Evolutionary conservation across 2,797 vertebrate species (phyloP).

Genomic region (Platalea minor): DNA sequence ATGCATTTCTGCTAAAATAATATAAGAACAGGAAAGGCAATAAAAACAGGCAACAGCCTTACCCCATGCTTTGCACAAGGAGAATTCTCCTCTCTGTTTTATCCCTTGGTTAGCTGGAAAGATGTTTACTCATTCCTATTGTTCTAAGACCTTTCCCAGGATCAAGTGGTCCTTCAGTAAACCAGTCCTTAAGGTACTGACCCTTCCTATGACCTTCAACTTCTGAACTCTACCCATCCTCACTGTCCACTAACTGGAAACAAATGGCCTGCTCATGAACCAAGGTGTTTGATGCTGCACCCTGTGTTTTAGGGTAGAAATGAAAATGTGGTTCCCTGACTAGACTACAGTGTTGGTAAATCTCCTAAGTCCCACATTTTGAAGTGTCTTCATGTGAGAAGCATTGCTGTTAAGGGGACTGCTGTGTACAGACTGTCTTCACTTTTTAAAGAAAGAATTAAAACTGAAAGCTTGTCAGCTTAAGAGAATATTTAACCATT

Average conservation of each 20-base stretch:
- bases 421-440: background rate
- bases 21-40: background rate
- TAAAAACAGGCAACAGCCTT: background rate
- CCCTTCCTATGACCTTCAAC: rapidly evolving
- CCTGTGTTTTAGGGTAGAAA: background rate
- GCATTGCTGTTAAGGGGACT: background rate
- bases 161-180: background rate
- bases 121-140: background rate
- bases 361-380: background rate
- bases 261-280: background rate
- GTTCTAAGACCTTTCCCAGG: background rate
- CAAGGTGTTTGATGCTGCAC: background rate
- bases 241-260: background rate
- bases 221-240: background rate
- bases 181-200: background rate
- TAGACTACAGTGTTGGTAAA: background rate
- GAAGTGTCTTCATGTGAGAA: background rate
- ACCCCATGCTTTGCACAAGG: background rate
- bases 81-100: background rate
- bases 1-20: background rate
- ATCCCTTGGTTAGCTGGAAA: background rate
- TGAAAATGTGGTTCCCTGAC: background rate
- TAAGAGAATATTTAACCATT: background rate
- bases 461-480: background rate
- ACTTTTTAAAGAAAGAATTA: background rate